Percentiles rank a stretch among this genome's conserved stretches.
Evolutionary conservation across 35 echinoderm and acorn worm genomes (phyloP).

Genomic region (Heliocidaris erythrogramma): DNA sequence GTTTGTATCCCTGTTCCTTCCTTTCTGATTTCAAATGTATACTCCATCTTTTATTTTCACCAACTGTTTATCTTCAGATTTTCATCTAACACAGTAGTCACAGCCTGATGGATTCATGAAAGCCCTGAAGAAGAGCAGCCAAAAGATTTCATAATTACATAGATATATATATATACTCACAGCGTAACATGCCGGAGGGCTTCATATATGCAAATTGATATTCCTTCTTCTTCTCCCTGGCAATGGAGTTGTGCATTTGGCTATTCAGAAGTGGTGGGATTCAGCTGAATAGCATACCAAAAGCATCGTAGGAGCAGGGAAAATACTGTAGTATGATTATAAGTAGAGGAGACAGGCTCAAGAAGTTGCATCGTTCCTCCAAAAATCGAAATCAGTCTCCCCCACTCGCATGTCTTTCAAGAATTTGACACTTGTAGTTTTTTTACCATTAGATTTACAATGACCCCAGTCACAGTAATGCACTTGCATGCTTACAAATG

Average conservation of each 20-base stretch:
- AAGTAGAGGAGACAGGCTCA: neutral
- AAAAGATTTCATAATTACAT: constrained; percentile 10
- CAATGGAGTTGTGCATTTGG: neutral
- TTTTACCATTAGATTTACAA: neutral
- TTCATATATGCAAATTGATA: neutral
- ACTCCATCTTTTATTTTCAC: neutral
- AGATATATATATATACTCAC: neutral
- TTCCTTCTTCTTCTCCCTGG: neutral
- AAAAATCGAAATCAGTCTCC: no score
- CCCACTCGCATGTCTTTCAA: neutral
- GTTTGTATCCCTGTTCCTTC: neutral
- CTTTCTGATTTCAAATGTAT: no score
- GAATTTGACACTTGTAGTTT: neutral
- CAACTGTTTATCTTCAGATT: neutral
- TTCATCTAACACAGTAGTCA: neutral
- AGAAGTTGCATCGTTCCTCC: no score
- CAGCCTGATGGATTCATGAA: neutral
- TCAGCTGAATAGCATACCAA: neutral
- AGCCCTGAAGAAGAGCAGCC: neutral
- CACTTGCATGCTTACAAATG: neutral
- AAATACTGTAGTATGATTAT: neutral
- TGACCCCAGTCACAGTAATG: neutral
- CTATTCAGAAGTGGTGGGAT: neutral
- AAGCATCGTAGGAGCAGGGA: neutral
- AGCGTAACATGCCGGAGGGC: neutral